These are phyloP conservation scores for Chinchilla lanigera DNA, from an alignment of 2,113 vertebrate species.

Conservation along the genomic window DNA sequence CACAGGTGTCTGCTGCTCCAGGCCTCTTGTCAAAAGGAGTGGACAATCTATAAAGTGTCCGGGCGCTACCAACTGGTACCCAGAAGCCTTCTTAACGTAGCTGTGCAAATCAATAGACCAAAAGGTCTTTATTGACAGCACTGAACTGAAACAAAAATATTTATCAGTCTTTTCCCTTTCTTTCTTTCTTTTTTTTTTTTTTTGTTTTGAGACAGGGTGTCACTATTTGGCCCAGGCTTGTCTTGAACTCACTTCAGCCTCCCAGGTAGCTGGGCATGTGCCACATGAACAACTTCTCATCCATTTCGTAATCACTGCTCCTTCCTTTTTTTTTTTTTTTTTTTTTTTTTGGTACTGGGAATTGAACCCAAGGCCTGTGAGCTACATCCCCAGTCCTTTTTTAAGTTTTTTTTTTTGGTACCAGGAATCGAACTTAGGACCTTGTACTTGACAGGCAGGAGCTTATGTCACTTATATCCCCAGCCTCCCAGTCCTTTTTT, in stretches of 20 bases:
- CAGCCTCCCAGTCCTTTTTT: too few relatives aligned
- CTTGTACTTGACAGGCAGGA: not conserved
- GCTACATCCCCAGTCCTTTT: not conserved
- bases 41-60: not conserved
- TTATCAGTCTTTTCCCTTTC: not conserved
- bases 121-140: not conserved
- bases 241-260: not conserved
- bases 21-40: not conserved
- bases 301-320: not conserved
- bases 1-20: not conserved
- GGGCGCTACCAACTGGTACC: not conserved
- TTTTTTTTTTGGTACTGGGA: not conserved
- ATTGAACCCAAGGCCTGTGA: not conserved
- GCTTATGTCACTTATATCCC: too few relatives aligned
- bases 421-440: not conserved
- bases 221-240: not conserved
- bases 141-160: constrained; percentile 21
- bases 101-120: not conserved
- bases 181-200: not conserved
- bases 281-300: not conserved
- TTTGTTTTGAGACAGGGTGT: not conserved
- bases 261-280: too few relatives aligned
- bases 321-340: not conserved
- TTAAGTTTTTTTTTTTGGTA: not conserved
- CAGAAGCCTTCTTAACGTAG: not conserved